A percentile compares a stretch with the other conserved stretches of the same genome.
Conservation (phyloP, 2,113 vertebrate species). For the Ivindomyrus marchei region DNA sequence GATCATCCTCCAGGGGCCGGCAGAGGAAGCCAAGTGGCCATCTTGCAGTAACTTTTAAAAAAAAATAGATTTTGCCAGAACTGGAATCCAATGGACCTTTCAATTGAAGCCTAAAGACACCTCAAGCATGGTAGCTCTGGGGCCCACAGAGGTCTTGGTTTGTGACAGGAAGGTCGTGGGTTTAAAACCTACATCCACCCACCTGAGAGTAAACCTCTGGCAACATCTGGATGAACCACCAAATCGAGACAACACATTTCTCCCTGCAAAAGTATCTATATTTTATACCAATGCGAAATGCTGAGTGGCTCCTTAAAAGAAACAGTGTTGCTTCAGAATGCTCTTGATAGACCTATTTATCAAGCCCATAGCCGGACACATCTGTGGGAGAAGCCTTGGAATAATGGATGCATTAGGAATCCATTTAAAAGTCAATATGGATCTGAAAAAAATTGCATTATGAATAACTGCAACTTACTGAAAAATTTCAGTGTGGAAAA, state of each 20-base stretch:
- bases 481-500: constrained; percentile 16
- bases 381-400: constrained; percentile 22
- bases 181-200: not conserved
- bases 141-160: not conserved
- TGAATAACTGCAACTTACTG: constrained; percentile 38
- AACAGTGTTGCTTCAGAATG: constrained; percentile 22
- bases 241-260: not conserved
- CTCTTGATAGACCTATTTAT: constrained; percentile 35
- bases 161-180: not conserved
- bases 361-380: constrained; percentile 22
- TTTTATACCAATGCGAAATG: constrained; percentile 5
- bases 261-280: not conserved
- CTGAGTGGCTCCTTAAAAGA: constrained; percentile 20
- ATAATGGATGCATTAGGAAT: constrained; percentile 39
- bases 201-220: not conserved
- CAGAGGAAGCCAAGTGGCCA: not conserved
- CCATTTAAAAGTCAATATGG: constrained; percentile 44
- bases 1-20: no score
- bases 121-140: not conserved
- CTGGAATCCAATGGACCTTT: not conserved
- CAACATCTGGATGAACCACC: not conserved
- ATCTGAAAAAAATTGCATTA: constrained; percentile 31
- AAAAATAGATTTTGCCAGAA: not conserved
- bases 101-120: not conserved
- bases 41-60: not conserved